Conservation (phyloP, 1,140 invertebrate genomes). For the Diorhabda elongata region DNA sequence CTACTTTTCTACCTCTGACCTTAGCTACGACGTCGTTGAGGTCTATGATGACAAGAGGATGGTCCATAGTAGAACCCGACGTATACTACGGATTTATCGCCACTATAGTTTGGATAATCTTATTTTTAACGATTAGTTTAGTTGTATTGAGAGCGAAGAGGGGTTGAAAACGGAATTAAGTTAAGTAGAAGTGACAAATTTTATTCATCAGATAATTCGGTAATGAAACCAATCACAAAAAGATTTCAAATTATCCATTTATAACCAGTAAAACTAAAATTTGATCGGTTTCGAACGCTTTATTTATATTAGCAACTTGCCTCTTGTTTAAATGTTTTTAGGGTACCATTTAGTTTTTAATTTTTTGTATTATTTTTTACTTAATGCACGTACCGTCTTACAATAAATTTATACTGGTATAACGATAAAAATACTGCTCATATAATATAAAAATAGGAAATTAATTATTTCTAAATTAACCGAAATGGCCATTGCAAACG, state of each 20-base stretch:
- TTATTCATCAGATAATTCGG: too few species aligned
- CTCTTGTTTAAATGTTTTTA: not conserved
- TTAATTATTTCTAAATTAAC: not conserved
- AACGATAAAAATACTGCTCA: too few species aligned
- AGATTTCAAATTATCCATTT: too few species aligned
- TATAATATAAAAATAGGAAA: not conserved
- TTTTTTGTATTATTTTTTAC: conserved; percentile 1
- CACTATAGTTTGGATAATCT: conserved; percentile 80
- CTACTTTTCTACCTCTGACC: conserved; percentile 82
- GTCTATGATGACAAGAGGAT: conserved; percentile 84
- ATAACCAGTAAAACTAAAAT: too few species aligned
- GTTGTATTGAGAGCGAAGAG: conserved; percentile 74
- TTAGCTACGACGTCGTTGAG: conserved; percentile 85
- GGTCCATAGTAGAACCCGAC: conserved; percentile 73
- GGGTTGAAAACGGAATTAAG: conserved; percentile 44
- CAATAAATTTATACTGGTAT: too few species aligned
- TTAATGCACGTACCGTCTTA: not conserved
- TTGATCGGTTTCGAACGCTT: not conserved
- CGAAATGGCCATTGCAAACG: not conserved
- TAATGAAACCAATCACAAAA: too few species aligned
- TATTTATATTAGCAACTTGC: not conserved
- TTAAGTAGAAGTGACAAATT: too few species aligned
- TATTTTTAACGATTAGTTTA: conserved; percentile 80
- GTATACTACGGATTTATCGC: conserved; percentile 87
- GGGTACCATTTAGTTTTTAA: not conserved